These are phyloP conservation scores for Coregonus suidteri DNA, from an alignment of 2,797 vertebrate species.

Conservation along the genomic window DNA sequence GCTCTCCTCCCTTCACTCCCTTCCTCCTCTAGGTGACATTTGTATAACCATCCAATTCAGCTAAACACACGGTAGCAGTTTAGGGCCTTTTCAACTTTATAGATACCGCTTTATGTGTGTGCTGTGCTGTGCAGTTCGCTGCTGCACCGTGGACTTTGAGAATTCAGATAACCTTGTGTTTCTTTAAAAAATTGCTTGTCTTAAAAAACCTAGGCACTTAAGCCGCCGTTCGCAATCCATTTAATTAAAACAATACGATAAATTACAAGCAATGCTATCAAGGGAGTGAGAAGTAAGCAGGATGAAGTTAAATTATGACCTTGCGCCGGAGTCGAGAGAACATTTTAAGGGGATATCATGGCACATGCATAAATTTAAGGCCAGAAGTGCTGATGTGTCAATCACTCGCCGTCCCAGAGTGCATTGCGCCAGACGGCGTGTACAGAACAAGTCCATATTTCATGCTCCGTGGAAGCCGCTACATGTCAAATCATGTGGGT, in stretches of 20 bases:
- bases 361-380: slow-evolving; percentile 59
- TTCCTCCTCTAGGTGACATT: slow-evolving; percentile 61
- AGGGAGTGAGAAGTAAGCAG: slow-evolving; percentile 51
- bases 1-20: slow-evolving; percentile 31
- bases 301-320: slow-evolving; percentile 72
- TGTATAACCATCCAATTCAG: slow-evolving; percentile 59
- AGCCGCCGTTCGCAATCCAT: slow-evolving; percentile 61
- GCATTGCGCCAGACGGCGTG: slow-evolving; percentile 21
- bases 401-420: slow-evolving; percentile 46
- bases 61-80: slow-evolving; percentile 42
- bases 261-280: slow-evolving; percentile 71
- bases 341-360: slow-evolving; percentile 48
- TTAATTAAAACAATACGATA: slow-evolving; percentile 81
- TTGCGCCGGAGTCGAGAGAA: slow-evolving; percentile 51
- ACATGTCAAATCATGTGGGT: slow-evolving; percentile 37
- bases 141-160: slow-evolving; percentile 33
- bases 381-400: slow-evolving; percentile 62
- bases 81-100: slow-evolving; percentile 64
- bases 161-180: slow-evolving; percentile 61
- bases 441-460: slow-evolving; percentile 43
- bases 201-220: slow-evolving; percentile 62
- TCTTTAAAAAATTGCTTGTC: slow-evolving; percentile 62
- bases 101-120: slow-evolving; percentile 56
- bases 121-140: slow-evolving; percentile 35
- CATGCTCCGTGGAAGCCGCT: slow-evolving; percentile 26